These are phyloP conservation scores for Hecatera dysodea DNA, from an alignment of 2,888 invertebrate species.

Conservation along the genomic window DNA sequence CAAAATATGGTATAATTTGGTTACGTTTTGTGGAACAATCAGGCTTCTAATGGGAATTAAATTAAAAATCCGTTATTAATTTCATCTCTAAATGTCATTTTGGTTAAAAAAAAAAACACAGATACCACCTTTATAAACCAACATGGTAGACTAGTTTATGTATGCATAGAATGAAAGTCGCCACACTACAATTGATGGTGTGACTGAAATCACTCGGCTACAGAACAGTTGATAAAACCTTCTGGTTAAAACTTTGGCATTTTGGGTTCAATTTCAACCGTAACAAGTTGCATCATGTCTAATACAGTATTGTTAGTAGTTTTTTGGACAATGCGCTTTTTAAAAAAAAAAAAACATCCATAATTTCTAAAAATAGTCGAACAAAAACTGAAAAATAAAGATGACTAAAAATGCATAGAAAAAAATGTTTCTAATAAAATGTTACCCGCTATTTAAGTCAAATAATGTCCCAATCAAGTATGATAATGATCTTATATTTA, in stretches of 20 bases:
- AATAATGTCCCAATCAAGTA: too few relatives aligned
- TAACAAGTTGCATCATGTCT: background rate
- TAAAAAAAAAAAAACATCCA: background rate
- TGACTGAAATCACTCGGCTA: slow-evolving; percentile 20
- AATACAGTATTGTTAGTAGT: background rate
- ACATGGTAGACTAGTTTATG: background rate
- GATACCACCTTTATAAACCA: background rate
- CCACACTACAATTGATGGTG: background rate
- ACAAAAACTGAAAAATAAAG: too few relatives aligned
- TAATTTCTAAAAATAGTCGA: background rate
- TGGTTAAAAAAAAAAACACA: background rate
- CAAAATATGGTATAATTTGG: too few relatives aligned
- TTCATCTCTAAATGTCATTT: background rate
- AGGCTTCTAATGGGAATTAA: background rate
- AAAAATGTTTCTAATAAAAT: too few relatives aligned
- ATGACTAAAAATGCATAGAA: too few relatives aligned
- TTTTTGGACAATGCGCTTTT: background rate
- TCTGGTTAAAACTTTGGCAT: slow-evolving; percentile 6
- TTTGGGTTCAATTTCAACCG: background rate
- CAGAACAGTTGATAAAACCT: slow-evolving; percentile 42
- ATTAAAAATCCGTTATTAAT: background rate
- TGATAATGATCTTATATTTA: too few relatives aligned
- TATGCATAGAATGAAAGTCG: background rate
- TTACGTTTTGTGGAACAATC: slow-evolving; percentile 1
- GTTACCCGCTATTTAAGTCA: too few relatives aligned